Conservation (phyloP, 2,888 invertebrate genomes). For the Cecidostiba fungosa region DNA sequence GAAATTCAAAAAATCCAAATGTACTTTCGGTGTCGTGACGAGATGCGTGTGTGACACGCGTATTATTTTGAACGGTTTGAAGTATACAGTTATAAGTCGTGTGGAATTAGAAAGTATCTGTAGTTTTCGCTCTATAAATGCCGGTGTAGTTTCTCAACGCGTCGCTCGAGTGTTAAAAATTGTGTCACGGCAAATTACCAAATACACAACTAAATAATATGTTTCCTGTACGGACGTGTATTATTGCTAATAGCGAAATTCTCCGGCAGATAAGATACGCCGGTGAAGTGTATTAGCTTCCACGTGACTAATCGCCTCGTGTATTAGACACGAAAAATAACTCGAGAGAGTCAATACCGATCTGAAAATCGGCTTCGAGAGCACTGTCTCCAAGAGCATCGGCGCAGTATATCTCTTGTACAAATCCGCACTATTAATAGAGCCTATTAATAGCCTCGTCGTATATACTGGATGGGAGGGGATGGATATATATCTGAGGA, state of each 20-base stretch:
- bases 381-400: not conserved
- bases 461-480: not conserved
- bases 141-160: not conserved
- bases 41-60: not conserved
- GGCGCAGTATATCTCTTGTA: not conserved
- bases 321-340: not conserved
- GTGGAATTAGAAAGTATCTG: not conserved
- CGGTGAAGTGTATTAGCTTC: not conserved
- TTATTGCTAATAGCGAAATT: not conserved
- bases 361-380: not conserved
- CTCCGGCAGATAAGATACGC: not conserved
- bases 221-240: not conserved
- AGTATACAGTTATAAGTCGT: no score
- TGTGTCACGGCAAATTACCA: not conserved
- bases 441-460: slow-evolving; percentile 37
- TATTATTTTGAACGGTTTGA: no score
- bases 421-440: slow-evolving; percentile 32
- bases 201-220: not conserved
- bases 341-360: not conserved
- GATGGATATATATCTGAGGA: slow-evolving; percentile 3
- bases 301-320: slow-evolving; percentile 31
- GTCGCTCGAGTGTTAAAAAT: not conserved
- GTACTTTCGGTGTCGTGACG: not conserved
- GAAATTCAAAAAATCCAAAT: not conserved
- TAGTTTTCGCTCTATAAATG: slow-evolving; percentile 12